Base-by-base conservation (phyloP, 2,113 vertebrate genomes). In the Semicossyphus pulcher region DNA sequence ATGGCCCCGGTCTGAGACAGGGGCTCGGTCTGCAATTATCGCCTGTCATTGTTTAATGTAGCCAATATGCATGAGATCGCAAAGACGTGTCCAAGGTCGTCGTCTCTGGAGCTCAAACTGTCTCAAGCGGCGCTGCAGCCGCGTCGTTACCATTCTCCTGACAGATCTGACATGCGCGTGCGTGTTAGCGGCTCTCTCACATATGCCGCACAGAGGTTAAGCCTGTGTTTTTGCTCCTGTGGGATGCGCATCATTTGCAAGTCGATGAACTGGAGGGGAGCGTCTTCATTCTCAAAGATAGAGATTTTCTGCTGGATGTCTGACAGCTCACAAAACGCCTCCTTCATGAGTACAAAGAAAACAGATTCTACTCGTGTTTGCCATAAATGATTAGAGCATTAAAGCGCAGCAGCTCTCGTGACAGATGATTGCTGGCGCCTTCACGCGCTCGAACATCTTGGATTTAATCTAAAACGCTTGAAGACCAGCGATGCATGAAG, bases 171-270 rank as follows among this genome's bases (percentile, higher is more conserved):
- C 80, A 72, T 34, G 67, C 41, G 57, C 60, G 49, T 61, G 18
- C 2, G 52, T 72, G 73, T 86, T 62, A 73, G 61, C 4, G 37
- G 59, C 26, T 58, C 49, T 57, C 66, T 78, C 73, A 68, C 71
- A 65, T 66, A 54, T 32, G 65, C 58, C 18, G 75, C 42, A 18
- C 70, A 48, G 48, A 60, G 80, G 63, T 52, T 56, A 60, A n/a
- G 10, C 28, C 41, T 3, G 15, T 25, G 39, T 29, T 36, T 45
- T 36, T 23, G 28, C 29, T 67, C 37, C 48, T 11, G 39, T 36
- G 58, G 69, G 66, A 79, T 39, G 1, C 28, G 48, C 44, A 63
- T 82, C 59, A 90, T 91, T 86, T 86, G 82, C 85, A 90, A 86
- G 69, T 86, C 83, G 84, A 80, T 83, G 76, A 74, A 53, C 56